These are phyloP conservation scores for Sebastes oblongus DNA, from an alignment of 2,797 vertebrate genomes.

Conservation along the genomic window DNA sequence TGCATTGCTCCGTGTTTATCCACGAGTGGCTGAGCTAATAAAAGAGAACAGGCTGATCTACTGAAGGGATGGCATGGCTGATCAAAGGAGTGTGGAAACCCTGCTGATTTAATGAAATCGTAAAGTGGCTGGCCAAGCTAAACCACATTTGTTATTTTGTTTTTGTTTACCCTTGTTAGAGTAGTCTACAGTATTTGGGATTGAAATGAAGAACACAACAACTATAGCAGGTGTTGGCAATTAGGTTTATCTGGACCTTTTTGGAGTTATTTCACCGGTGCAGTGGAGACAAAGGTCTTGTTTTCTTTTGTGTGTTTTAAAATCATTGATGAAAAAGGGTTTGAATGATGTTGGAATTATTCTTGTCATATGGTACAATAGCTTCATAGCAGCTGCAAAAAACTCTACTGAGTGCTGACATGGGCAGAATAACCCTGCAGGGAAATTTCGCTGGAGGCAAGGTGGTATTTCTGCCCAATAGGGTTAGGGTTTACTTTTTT, in stretches of 20 bases:
- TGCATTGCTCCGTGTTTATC: conserved; percentile 28
- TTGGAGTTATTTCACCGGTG: not conserved
- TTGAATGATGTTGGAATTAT: not conserved
- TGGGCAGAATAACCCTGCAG: not conserved
- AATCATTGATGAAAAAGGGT: not conserved
- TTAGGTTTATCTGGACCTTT: not conserved
- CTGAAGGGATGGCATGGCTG: conserved; percentile 16
- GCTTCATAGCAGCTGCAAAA: not conserved
- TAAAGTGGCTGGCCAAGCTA: not conserved
- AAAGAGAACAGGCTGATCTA: conserved; percentile 11
- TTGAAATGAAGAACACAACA: not conserved
- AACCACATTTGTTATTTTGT: conserved; percentile 2
- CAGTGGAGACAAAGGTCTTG: not conserved
- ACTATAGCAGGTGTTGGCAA: not conserved
- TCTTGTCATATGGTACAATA: not conserved
- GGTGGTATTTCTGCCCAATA: not conserved
- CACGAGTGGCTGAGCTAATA: conserved; percentile 8
- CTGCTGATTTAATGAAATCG: conserved; percentile 24
- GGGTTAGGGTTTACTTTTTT: not conserved
- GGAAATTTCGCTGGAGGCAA: not conserved
- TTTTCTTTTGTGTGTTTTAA: not conserved
- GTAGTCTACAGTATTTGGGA: not conserved
- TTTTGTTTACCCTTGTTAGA: conserved; percentile 1
- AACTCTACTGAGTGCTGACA: not conserved
- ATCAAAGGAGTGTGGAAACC: conserved; percentile 17